Base-by-base conservation (phyloP, 2,113 vertebrate species). In the Ranitomeya imitator region DNA sequence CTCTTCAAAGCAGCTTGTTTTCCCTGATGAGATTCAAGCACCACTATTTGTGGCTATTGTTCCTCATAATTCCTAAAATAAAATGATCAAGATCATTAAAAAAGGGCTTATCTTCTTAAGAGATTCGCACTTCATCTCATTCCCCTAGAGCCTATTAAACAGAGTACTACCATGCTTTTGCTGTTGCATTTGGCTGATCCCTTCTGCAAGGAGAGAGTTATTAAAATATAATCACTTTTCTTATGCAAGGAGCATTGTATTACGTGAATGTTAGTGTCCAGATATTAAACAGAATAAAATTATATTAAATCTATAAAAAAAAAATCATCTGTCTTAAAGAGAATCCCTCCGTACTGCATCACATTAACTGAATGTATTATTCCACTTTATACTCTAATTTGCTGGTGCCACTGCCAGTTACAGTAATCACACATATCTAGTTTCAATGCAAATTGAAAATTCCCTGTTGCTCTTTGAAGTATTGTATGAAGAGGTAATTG, bases 71-170 rank as follows among this genome's bases (percentile, higher is more conserved):
- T 84, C 81, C 59, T 69, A 83, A 77, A 88, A 88, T 88, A 88
- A 88, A 88, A 83, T 84, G 73, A 88, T 84, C 87, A 88, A 78
- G 80, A 84, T 88, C 87, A 84, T 88, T 88, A 88, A 88, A 88
- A 87, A 84, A 78, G 45, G 81, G 87, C 87, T 88, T 84, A 88
- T 88, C 71, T 78, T 78, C 87, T 88, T 88, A 84, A 88, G 59
- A 88, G 87, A 88, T 84, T 84, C 45, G 4, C 87, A 67, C 87
- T 88, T 88, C 71, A 84, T 65, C 51, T 81, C 73, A 55, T 78
- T 83, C 76, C 81, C 61, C 81, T 31, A 84, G 65, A 88, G 87
- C 87, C 81, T 88, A 79, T 88, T 84, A 88, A 78, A 83, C 57
- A 76, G 69, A 88, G 86, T 88, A 69, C 86, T 80, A 76, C 87